Evolutionary conservation across 2,888 invertebrate genomes (phyloP), one percentile per base, ranked within the genome.

Genomic region (Auanema sp.): DNA sequence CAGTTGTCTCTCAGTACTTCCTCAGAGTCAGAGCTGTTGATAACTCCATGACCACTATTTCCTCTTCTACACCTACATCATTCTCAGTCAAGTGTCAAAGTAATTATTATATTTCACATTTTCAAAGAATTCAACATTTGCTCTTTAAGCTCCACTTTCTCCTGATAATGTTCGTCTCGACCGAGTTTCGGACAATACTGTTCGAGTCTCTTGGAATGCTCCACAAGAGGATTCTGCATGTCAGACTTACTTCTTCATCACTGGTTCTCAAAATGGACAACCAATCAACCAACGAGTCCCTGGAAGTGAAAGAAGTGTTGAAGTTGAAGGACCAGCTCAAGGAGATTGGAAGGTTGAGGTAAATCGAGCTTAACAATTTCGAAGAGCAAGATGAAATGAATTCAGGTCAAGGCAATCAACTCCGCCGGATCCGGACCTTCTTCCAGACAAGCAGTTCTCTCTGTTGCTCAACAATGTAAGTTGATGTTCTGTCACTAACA

Each of bases 191-290:
- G 67, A 71, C 24, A 63, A 64, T 21, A 41, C 33, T 24, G 69
- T 68, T 8, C 61, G 75, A 14, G 56, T 71, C n/a, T 68, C 70
- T 10, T 75, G 75, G 74, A 67, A 68, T 16, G 75, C 75, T 12
- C 77, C 79, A 3, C 58, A 69, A 24, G 76, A 79, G 21, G 66
- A 68, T 54, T 55, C 62, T 41, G 69, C 73, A 52, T 81, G 81
- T 42, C 72, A 75, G 54, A 69, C 77, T 4, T 79, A 78, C 65
- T 81, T 81, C 70, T 72, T 78, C 63, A 75, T 81, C 59, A 73
- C 77, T 24, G 81, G 81, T 40, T 71, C 70, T 24, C 69, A 73
- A n/a, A 72, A 78, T 51, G 75, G 67, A 4, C 59, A 55, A 11
- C 41, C 66, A 12, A 41, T 77, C n/a, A 65, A 69, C 47, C 62